Conservation (phyloP, 2,888 invertebrate genomes). For the Eurois occulta region DNA sequence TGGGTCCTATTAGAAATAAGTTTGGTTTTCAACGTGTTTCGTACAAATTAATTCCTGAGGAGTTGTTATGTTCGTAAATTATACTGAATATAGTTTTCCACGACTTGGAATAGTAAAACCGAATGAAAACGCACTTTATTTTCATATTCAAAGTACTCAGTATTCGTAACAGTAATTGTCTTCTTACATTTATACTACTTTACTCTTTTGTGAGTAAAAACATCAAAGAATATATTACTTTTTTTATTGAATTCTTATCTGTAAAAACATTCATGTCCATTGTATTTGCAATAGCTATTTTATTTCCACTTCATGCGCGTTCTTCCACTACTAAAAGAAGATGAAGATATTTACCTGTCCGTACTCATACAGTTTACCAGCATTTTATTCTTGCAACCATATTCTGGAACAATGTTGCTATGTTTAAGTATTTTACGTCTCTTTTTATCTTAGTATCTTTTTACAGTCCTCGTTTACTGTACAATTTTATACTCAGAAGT, state of each 20-base stretch:
- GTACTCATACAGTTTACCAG: not conserved
- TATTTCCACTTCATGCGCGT: not conserved
- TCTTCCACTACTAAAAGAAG: not conserved
- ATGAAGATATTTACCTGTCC: not conserved
- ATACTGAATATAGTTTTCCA: slow-evolving; percentile 15
- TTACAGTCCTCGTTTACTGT: not conserved
- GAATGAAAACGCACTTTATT: not conserved
- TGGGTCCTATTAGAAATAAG: slow-evolving; percentile 38
- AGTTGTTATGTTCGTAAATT: slow-evolving; percentile 19
- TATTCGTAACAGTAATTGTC: not conserved
- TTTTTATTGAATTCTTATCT: not conserved
- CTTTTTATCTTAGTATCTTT: not conserved
- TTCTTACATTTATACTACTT: not conserved
- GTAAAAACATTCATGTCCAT: not conserved
- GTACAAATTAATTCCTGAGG: slow-evolving; percentile 52
- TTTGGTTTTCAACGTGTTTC: slow-evolving; percentile 48
- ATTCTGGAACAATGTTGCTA: not conserved
- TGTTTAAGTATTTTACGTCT: slow-evolving; percentile 6
- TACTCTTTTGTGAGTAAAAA: not conserved
- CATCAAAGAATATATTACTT: not conserved
- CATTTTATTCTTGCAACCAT: not conserved
- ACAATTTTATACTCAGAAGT: not conserved
- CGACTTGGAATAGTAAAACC: not conserved
- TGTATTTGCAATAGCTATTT: not conserved
- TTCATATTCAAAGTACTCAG: not conserved